These are phyloP conservation scores for Hirtodrosophila histrioides DNA, from an alignment of 2,888 invertebrate genomes.

Conservation along the genomic window DNA sequence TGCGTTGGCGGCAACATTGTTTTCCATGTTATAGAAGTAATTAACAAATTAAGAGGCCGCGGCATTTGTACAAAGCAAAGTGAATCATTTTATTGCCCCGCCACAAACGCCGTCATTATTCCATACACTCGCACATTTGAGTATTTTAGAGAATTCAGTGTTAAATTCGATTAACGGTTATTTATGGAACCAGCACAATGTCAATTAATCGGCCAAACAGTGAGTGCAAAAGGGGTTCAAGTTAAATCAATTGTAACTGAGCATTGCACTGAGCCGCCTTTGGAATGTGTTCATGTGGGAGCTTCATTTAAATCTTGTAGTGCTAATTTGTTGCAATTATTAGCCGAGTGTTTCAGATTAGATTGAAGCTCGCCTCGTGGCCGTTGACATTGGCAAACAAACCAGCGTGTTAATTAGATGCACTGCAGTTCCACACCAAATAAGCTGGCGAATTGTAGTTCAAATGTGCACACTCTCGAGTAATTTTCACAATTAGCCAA, in stretches of 20 bases:
- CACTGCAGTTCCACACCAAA: conserved; percentile 49
- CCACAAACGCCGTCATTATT: conserved; percentile 20
- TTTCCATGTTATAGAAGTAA: conserved; percentile 23
- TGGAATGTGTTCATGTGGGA: conserved; percentile 20
- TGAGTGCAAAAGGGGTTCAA: conserved; percentile 48
- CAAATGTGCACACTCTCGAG: conserved; percentile 42
- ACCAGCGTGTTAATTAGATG: conserved; percentile 62
- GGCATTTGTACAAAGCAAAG: conserved; percentile 41
- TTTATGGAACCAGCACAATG: conserved; percentile 68
- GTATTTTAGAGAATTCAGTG: conserved; percentile 23
- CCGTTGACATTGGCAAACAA: conserved; percentile 48
- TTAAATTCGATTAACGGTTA: conserved; percentile 62
- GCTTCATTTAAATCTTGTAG: conserved; percentile 33
- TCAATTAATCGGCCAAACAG: conserved; percentile 65
- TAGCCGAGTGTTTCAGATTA: conserved; percentile 30
- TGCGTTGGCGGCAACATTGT: conserved; percentile 45
- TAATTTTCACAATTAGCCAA: conserved; percentile 67
- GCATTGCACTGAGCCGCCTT: conserved; percentile 26
- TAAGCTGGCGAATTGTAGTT: conserved; percentile 18
- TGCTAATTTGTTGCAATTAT: conserved; percentile 47
- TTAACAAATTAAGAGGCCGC: conserved; percentile 40
- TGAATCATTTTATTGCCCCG: conserved; percentile 45
- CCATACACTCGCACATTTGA: conserved; percentile 10
- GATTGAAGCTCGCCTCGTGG: conserved; percentile 11
- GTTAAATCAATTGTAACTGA: conserved; percentile 30